Base-by-base conservation (phyloP, 92 coral and sea anemone genomes). In the Diadumene lineata region DNA sequence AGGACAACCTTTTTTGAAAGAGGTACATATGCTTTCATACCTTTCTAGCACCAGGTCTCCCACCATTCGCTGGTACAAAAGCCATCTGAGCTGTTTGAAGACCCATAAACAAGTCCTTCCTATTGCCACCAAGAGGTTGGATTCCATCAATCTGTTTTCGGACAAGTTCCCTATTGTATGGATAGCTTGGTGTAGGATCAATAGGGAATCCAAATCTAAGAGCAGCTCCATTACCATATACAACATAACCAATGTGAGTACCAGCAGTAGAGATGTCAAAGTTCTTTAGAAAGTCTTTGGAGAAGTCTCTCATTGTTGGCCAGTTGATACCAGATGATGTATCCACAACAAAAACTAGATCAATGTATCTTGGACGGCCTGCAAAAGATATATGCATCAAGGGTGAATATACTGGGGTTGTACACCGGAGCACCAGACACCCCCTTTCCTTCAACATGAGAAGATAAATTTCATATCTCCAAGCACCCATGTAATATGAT, bases 271-370 rank as follows among this genome's bases (percentile, higher is more conserved):
- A 56, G 57, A 74, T 21, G 28, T 74, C 68, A 44, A 74, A 74
- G 26, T 74, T 7, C 26, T 38, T 61, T 56, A 74, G 18, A 15
- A 74, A 24, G 50, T 26, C 21, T 44, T 74, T 58, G 68, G 55
- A 43, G 56, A 74, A 74, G 56, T 29, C 58, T 66, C 58, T 60
- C 79, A 74, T 57, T 58, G 2, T 32, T 17, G 50, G 38, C 69
- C 69, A 74, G 69, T 60, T 28, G 22, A 74, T 70, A 30, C 69
- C 69, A 38, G 31, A 57, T 2, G 79, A 74, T 21, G 79, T 58
- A 29, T 74, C 79, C 34, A 74, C 68, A 7, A 74, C 50, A 29
- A 74, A 74, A 27, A 74, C 53, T 50, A 74, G 44, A 43, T 74
- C 79, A 0, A 56, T 38, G 57, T 32, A 60, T 34, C 68, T 60